Base-by-base conservation (phyloP, 1,140 invertebrate species). In the Ceratoteleas bidentatus region DNA sequence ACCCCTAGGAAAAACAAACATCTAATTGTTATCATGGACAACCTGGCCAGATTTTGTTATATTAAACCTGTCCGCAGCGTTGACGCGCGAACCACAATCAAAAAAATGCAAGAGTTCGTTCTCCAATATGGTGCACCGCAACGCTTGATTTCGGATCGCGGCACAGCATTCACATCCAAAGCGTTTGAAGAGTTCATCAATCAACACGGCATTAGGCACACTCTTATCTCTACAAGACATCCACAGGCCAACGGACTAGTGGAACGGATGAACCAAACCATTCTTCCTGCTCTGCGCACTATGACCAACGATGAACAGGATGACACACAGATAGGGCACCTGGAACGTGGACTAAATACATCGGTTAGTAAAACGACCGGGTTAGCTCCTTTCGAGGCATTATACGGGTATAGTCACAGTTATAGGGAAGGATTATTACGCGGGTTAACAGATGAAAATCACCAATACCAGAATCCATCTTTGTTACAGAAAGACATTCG, bases 161-260 rank as follows among this genome's bases (percentile, higher is more conserved):
- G 85, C 34, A 80, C 68, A 33, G 64, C 81, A 0, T 88, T 87
- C 61, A 86, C 84, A 0, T 73, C 82, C 8, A 14, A 52, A 24
- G 8, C 13, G 4, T 52, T 52, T 16, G 14, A 7, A 34, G 57
- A 77, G 16, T 84, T 88, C 38, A 50, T 53, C 24, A 70, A 45
- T 36, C 78, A 36, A 83, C 83, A 73, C 80, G 83, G 24, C 16
- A 81, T 13, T 11, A 6, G 72, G 75, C 84, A 88, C 43, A 75
- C 82, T 0, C 24, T 75, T 11, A 88, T 81, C 61, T 87, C 86
- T 0, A 84, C 86, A 10, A 65, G 81, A 14, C 84, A 84, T 33
- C 87, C 87, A 0, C 80, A 86, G 49, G 86, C 84, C 1, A 89
- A 90, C 38, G 85, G 84, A 0, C 61, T 83, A 43, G 81, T 85